These are phyloP conservation scores for Hoplostethus atlanticus DNA, from an alignment of 2,797 vertebrate species.

Conservation along the genomic window DNA sequence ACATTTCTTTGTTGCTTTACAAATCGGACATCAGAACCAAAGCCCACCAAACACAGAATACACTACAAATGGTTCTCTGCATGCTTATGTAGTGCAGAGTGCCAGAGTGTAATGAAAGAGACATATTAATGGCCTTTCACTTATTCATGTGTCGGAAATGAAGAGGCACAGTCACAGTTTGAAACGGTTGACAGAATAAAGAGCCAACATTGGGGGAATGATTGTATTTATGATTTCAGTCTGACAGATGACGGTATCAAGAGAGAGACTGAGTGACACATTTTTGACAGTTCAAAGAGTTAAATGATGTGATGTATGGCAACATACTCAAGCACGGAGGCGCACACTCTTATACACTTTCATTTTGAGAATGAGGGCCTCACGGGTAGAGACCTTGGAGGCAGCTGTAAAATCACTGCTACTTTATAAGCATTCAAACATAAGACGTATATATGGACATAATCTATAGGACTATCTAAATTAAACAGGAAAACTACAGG, in stretches of 20 bases:
- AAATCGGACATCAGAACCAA: constrained; percentile 80
- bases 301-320: constrained; percentile 84
- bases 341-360: constrained; percentile 54
- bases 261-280: constrained; percentile 82
- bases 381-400: constrained; percentile 38
- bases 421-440: constrained; percentile 44
- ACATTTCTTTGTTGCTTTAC: constrained; percentile 75
- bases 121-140: constrained; percentile 85
- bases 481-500: background rate
- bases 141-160: constrained; percentile 84
- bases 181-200: constrained; percentile 83
- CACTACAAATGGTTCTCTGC: constrained; percentile 47
- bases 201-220: constrained; percentile 82
- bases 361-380: constrained; percentile 55
- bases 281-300: constrained; percentile 85
- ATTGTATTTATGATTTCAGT: constrained; percentile 86
- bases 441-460: background rate
- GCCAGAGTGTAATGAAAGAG: constrained; percentile 79
- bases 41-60: constrained; percentile 58
- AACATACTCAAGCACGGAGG: constrained; percentile 67
- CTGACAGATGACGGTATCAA: constrained; percentile 83
- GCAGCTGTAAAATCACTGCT: constrained; percentile 38
- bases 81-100: constrained; percentile 61
- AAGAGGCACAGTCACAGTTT: constrained; percentile 78
- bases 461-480: background rate